Percentiles rank a stretch among this genome's conserved stretches.
phyloP scores from a whole-genome alignment of 1,140 invertebrate genomes.

The Gonioctena quinquepunctata region DNA sequence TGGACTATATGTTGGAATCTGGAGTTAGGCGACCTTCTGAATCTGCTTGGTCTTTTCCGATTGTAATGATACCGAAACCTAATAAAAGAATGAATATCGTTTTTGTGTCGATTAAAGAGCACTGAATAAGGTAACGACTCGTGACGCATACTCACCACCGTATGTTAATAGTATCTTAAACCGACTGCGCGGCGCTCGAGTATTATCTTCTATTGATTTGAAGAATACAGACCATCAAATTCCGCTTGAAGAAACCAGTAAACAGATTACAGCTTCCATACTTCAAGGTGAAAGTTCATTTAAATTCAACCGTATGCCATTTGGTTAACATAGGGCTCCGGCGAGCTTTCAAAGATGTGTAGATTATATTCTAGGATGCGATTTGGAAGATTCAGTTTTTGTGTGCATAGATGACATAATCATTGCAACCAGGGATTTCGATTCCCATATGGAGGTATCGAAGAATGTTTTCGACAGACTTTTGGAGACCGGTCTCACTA shows the following conservation, averaged over 20 bases:
- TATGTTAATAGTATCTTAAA: slow-evolving; percentile 45
- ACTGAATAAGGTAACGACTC: slow-evolving; percentile 44
- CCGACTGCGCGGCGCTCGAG: slow-evolving; percentile 38
- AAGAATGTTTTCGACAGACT: neutral
- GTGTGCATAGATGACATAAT: slow-evolving; percentile 49
- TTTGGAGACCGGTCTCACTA: neutral
- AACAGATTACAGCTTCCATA: slow-evolving; percentile 19
- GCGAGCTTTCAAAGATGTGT: slow-evolving; percentile 51
- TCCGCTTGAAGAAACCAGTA: neutral
- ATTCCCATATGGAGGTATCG: slow-evolving; percentile 14
- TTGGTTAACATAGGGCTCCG: too few relatives aligned
- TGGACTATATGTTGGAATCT: slow-evolving; percentile 33
- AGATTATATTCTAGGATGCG: slow-evolving; percentile 32
- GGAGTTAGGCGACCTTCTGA: slow-evolving; percentile 36
- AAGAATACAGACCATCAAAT: slow-evolving; percentile 26
- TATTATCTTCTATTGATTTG: slow-evolving; percentile 40
- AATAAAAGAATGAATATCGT: neutral
- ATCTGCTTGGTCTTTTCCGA: slow-evolving; percentile 36
- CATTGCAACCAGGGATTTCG: slow-evolving; percentile 24
- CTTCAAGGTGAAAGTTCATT: slow-evolving; percentile 28
- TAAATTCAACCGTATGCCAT: slow-evolving; percentile 44
- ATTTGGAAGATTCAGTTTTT: slow-evolving; percentile 27
- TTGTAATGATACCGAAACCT: slow-evolving; percentile 38
- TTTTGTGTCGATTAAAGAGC: slow-evolving; percentile 46
- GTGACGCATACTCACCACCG: slow-evolving; percentile 29